These are phyloP conservation scores for Drosophila orena DNA, from an alignment of 1,140 invertebrate species.

Conservation along the genomic window DNA sequence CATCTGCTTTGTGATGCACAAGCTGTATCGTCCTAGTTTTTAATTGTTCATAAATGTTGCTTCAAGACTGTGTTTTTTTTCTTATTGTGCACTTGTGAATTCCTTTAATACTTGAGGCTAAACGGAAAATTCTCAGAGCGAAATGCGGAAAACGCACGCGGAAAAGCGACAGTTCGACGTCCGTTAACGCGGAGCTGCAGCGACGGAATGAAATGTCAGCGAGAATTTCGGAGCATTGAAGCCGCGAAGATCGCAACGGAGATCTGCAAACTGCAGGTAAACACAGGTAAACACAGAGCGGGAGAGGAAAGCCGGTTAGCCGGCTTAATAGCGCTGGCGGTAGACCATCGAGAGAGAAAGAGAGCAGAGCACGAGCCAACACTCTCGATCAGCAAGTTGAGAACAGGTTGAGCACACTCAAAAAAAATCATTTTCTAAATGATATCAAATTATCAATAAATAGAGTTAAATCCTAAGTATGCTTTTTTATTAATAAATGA, in stretches of 20 bases:
- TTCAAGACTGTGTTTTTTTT: slow-evolving; percentile 1
- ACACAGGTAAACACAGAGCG: slow-evolving; percentile 24
- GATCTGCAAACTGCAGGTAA: slow-evolving; percentile 51
- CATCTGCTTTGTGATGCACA: not conserved
- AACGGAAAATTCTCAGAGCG: slow-evolving; percentile 51
- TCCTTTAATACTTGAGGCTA: slow-evolving; percentile 47
- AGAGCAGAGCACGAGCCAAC: slow-evolving; percentile 38
- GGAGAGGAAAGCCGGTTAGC: slow-evolving; percentile 35
- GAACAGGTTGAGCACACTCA: slow-evolving; percentile 17
- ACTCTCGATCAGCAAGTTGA: slow-evolving; percentile 13
- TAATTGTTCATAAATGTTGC: slow-evolving; percentile 1
- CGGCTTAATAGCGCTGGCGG: slow-evolving; percentile 23
- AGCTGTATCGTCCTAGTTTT: not conserved
- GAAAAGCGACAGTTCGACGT: slow-evolving; percentile 40
- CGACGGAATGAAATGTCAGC: slow-evolving; percentile 51
- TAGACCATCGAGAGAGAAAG: not conserved
- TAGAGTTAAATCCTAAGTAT: too few species aligned
- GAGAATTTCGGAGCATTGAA: slow-evolving; percentile 32
- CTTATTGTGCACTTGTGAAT: slow-evolving; percentile 42
- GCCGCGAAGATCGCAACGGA: slow-evolving; percentile 45
- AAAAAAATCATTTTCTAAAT: too few species aligned
- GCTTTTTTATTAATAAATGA: too few species aligned
- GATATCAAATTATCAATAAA: too few species aligned
- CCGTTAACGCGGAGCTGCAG: slow-evolving; percentile 66
- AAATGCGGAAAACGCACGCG: slow-evolving; percentile 33